These are phyloP conservation scores for Amphiduros pacificus DNA, from an alignment of 2,888 invertebrate genomes.

Conservation along the genomic window DNA sequence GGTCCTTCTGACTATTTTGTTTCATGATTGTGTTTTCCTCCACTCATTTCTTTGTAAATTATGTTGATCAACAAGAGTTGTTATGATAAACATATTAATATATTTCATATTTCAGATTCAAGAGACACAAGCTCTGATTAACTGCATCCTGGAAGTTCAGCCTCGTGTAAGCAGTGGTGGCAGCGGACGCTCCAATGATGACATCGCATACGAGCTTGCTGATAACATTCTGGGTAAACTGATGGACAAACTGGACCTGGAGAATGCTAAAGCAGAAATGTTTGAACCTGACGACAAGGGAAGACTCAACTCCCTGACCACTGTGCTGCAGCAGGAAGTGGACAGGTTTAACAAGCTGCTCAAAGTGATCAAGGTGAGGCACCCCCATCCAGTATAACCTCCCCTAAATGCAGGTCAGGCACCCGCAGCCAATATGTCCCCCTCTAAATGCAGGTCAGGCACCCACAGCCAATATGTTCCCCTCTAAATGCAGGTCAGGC, in stretches of 20 bases:
- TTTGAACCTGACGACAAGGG: slow-evolving; percentile 69
- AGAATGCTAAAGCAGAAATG: slow-evolving; percentile 69
- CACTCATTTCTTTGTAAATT: too few relatives aligned
- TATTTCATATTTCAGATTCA: slow-evolving; percentile 69
- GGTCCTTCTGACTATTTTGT: too few relatives aligned
- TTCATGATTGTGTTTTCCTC: too few relatives aligned
- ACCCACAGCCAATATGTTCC: too few relatives aligned
- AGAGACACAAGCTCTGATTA: slow-evolving; percentile 75
- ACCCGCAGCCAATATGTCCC: too few relatives aligned
- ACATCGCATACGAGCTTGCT: slow-evolving; percentile 77
- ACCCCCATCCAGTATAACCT: too few relatives aligned
- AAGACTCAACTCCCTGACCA: slow-evolving; percentile 71
- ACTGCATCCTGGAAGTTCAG: slow-evolving; percentile 79
- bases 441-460: too few relatives aligned
- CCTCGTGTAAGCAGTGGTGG: slow-evolving; percentile 68
- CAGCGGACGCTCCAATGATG: slow-evolving; percentile 73
- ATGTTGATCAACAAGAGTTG: too few relatives aligned
- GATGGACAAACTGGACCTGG: slow-evolving; percentile 67
- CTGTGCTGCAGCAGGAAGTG: slow-evolving; percentile 61
- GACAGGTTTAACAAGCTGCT: slow-evolving; percentile 61
- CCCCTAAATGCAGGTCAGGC: too few relatives aligned
- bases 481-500: too few relatives aligned
- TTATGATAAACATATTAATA: too few relatives aligned
- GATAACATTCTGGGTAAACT: slow-evolving; percentile 70
- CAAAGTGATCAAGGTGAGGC: slow-evolving; percentile 54